Percentiles rank a stretch among this genome's conserved stretches.
phyloP scores from a whole-genome alignment of 2,888 invertebrate species.

The Drosophila histrio region DNA sequence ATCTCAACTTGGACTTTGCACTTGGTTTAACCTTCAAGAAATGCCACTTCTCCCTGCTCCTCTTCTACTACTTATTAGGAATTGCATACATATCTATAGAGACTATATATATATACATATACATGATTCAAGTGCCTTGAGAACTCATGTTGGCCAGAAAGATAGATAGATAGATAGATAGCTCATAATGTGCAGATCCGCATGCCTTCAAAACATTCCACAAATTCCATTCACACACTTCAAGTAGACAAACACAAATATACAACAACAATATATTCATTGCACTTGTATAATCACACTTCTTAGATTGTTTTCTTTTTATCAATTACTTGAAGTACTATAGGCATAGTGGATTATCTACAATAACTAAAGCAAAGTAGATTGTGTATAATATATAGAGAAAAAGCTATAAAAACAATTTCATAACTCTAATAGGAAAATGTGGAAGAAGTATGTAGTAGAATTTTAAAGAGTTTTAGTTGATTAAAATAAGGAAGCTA shows the following conservation, averaged over 20 bases:
- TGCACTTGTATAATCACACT: constrained; percentile 6
- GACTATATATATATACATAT: not conserved
- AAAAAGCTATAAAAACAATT: not conserved
- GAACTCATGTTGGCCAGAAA: constrained; percentile 4
- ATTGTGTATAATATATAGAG: not conserved
- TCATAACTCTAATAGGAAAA: not conserved
- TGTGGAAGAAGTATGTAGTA: no score
- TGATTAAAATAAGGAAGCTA: no score
- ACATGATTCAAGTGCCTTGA: constrained; percentile 10
- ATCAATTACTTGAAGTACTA: constrained; percentile 12
- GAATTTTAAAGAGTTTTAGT: not conserved
- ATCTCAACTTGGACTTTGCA: constrained; percentile 4
- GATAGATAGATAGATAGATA: constrained; percentile 12
- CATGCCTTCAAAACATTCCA: constrained; percentile 17
- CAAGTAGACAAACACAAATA: constrained; percentile 5
- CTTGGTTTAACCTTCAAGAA: constrained; percentile 3
- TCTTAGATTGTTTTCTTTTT: constrained; percentile 3
- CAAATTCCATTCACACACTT: constrained; percentile 21
- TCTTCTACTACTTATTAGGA: not conserved
- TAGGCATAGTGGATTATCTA: not conserved
- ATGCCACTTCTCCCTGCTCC: not conserved
- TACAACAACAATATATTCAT: not conserved
- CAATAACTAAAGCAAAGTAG: constrained; percentile 6
- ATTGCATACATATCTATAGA: not conserved
- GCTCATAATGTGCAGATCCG: constrained; percentile 15